A percentile compares a stretch with the other conserved stretches of the same genome.
Evolutionary conservation across 2,113 vertebrate species (phyloP).

Genomic region (Semnornis frantzii): DNA sequence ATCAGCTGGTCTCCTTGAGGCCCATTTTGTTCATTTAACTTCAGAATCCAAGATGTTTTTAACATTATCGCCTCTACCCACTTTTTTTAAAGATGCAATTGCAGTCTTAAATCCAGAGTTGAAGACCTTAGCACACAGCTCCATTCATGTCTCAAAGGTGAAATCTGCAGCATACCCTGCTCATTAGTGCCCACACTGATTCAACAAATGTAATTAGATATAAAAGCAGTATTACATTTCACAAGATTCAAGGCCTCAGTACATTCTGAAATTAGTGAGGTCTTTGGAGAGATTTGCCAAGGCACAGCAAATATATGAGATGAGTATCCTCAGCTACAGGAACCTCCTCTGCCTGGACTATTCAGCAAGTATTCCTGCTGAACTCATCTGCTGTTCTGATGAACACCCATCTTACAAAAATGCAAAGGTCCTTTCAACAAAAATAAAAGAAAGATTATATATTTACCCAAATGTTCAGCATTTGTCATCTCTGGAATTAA

Average conservation of each 20-base stretch:
- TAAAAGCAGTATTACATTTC: neutral
- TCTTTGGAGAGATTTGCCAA: neutral
- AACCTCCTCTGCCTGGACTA: neutral
- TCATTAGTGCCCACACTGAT: neutral
- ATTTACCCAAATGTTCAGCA: neutral
- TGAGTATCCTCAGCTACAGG: neutral
- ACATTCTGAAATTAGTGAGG: neutral
- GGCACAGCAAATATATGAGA: neutral
- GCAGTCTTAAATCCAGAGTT: neutral
- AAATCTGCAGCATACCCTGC: neutral
- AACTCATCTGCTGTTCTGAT: neutral
- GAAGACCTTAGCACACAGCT: neutral
- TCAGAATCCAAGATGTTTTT: neutral
- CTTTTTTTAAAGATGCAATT: neutral
- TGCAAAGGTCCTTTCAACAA: neutral
- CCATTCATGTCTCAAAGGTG: neutral
- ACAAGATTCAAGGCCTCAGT: neutral
- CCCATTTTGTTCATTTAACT: neutral
- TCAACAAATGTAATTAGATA: neutral
- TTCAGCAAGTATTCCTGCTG: conserved; percentile 24
- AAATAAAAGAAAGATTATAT: neutral
- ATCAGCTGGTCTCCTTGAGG: neutral
- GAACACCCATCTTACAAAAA: neutral
- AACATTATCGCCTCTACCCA: neutral
- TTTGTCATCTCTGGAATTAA: neutral